Evolutionary conservation across 2,888 invertebrate genomes (phyloP), one percentile per base, ranked within the genome.

Genomic region (Pheosia tremula): DNA sequence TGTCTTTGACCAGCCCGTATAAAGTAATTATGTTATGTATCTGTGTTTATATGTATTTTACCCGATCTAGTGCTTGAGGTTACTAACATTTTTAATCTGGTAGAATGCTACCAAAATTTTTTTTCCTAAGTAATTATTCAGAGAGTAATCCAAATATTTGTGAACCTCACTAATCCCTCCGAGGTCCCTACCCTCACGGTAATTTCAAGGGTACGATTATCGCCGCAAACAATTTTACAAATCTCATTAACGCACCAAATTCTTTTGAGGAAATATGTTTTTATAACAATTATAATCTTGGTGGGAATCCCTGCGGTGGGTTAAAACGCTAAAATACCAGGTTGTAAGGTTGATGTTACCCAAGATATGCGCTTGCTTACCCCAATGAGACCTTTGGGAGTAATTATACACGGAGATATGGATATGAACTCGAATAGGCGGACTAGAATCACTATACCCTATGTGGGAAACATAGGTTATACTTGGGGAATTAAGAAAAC

Each of bases 231-330:
- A 54, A 55, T 60, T 66, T 63, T 49, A 13, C 24, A 64, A 69
- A 61, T 58, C 52, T 61, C 60, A 62, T 68, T 60, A 60, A 49
- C 64, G 59, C 49, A 59, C 60, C 49, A 56, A 64, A 49, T 36
- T 64, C 64, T 64, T 71, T 61, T 56, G 56, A 55, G 55, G 50
- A 61, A 66, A 60, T 65, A 71, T 70, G 66, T 60, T 55, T 71
- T 71, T 68, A 70, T 71, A 65, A 65, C 58, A 70, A 71, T 70
- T 71, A 65, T 59, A 65, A 66, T 71, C 68, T 68, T 60, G 59
- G 65, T 68, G 36, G 9, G 41, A 61, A 56, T 61, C 63, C 57
- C 63, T 36, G 10, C 1, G 24, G 70, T 61, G 60, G 59, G 47
- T 54, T 52, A 63, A 59, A 59, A 47, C 47, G 38, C 53, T 10